Evolutionary conservation across 2,113 vertebrate species (phyloP), one percentile per base, ranked within the genome.

Genomic region (Oncorhynchus kisutch): DNA sequence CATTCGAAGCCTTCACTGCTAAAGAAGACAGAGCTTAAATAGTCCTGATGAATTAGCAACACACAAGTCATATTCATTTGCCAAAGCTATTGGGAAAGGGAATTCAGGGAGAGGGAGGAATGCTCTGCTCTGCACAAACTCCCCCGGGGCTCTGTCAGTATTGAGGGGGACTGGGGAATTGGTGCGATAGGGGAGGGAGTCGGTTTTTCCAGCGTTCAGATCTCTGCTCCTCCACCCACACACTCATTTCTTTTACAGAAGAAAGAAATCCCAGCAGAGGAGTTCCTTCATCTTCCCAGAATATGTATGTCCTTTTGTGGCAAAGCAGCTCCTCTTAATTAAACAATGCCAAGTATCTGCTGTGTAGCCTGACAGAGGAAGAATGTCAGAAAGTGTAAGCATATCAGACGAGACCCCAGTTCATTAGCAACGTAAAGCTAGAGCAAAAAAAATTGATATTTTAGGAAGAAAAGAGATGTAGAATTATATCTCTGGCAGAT

Each of bases 41-140:
- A 83, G 73, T 79, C 89, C 81, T 87, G 88, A 90, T 89, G 87
- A 89, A 91, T 90, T 86, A 84, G 76, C 83, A 78, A 82, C 78
- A 85, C 60, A 87, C 85, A 89, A 89, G 29, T 3, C 31, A 29
- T 34, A n/a, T 68, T 68, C 29, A 68, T n/a, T n/a, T 34, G 67
- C 57, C 16, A 24, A 31, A 20, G 39, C 13, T 27, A n/a, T 14
- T 13, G 18, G 20, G 29, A 62, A 14, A 71, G 69, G 70, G 71
- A 73, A 79, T 6, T 27, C 67, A 76, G 67, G 67, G 81, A 82
- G 72, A 70, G 60, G 59, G 79, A 86, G 75, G 66, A 73, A 79
- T 78, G 5, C 25, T 67, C 66, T 34, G 27, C 25, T 67, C 66
- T 67, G 66, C 29, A 31, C 16, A 82, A 85, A 72, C 67, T 87